Evolutionary conservation across 2,888 invertebrate species (phyloP).

Genomic region (Agonum fuliginosum): DNA sequence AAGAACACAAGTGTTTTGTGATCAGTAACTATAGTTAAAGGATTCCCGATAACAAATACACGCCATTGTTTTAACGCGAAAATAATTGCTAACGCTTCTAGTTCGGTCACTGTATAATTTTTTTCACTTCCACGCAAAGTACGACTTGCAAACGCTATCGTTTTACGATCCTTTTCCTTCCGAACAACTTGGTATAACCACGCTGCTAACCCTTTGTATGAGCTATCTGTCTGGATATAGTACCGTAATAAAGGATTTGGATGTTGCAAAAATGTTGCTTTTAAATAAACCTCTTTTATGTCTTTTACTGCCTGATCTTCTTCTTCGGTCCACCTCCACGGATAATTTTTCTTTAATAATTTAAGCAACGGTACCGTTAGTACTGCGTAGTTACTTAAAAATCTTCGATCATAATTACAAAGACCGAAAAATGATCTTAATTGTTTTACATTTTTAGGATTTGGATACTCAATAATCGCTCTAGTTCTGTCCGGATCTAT

Average conservation of each 20-base stretch:
- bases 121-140: slow-evolving; percentile 53
- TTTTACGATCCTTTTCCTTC: slow-evolving; percentile 10
- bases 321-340: slow-evolving; percentile 52
- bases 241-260: slow-evolving; percentile 46
- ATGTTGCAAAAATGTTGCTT: slow-evolving; percentile 45
- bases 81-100: slow-evolving; percentile 51
- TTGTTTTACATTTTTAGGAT: slow-evolving; percentile 60
- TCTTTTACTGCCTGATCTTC: slow-evolving; percentile 44
- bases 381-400: slow-evolving; percentile 28
- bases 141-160: slow-evolving; percentile 59
- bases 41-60: slow-evolving; percentile 46
- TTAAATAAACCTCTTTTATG: slow-evolving; percentile 51
- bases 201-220: slow-evolving; percentile 58
- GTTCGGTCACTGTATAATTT: slow-evolving; percentile 51
- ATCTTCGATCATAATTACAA: slow-evolving; percentile 62
- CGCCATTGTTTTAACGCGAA: slow-evolving; percentile 56
- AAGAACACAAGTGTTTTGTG: slow-evolving; percentile 59
- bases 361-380: neutral
- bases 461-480: too few species aligned
- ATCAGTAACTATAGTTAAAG: slow-evolving; percentile 55
- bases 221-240: slow-evolving; percentile 48
- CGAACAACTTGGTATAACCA: slow-evolving; percentile 51
- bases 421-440: slow-evolving; percentile 62
- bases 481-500: too few species aligned
- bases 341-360: slow-evolving; percentile 50